phyloP scores from a whole-genome alignment of 2,888 invertebrate species.

The Drosophila parthenogenetica region DNA sequence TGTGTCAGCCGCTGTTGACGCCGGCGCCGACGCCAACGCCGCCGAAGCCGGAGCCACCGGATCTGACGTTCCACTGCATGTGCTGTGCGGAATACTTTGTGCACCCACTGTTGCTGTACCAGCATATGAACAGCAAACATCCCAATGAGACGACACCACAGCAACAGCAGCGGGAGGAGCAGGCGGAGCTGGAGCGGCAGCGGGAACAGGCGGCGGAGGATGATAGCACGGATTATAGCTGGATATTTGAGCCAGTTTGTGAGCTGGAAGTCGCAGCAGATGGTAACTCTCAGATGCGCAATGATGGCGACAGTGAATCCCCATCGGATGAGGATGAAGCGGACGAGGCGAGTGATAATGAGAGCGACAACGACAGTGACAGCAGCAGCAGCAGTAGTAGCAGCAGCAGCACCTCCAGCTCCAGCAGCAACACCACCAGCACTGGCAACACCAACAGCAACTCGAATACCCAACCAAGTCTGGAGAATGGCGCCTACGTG shows the following conservation, averaged over 20 bases:
- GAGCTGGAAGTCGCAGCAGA: conserved; percentile 71
- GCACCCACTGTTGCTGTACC: conserved; percentile 82
- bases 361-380: conserved; percentile 62
- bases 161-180: conserved; percentile 34
- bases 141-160: conserved; percentile 60
- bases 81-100: conserved; percentile 83
- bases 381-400: conserved; percentile 51
- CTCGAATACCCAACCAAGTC: conserved; percentile 65
- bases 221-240: conserved; percentile 76
- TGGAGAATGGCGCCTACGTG: conserved; percentile 56
- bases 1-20: conserved; percentile 63
- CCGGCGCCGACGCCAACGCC: conserved; percentile 61
- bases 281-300: conserved; percentile 16
- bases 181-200: conserved; percentile 48
- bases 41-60: conserved; percentile 76
- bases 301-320: conserved; percentile 27
- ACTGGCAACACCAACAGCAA: conserved; percentile 44
- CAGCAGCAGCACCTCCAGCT: conserved; percentile 19
- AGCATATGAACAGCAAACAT: conserved; percentile 83
- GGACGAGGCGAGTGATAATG: conserved; percentile 58
- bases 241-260: conserved; percentile 84
- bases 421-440: conserved; percentile 20
- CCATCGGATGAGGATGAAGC: conserved; percentile 42
- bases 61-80: conserved; percentile 85
- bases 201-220: conserved; percentile 74